Evolutionary conservation across 2,113 vertebrate species (phyloP), one percentile per base, ranked within the genome.

Genomic region (Conger conger): DNA sequence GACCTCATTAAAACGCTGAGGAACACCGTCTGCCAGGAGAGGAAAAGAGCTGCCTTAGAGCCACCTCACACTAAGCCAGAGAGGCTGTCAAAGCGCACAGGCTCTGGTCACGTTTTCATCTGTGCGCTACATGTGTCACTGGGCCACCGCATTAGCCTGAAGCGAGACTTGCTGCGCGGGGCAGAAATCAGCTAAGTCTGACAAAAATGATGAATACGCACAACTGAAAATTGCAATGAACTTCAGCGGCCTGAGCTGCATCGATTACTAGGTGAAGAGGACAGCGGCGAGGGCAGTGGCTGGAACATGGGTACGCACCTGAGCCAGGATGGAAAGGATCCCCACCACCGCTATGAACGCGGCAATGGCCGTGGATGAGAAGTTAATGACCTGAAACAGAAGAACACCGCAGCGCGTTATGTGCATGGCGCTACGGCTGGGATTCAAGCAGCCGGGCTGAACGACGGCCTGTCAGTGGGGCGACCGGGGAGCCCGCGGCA

Each of bases 291-390:
- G 37, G 45, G n/a, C 5, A 76, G 17, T 36, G 18, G 23, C 18
- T 33, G 3, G 16, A 35, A 17, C 16, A 68, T 87, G 53, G 3
- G 54, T 63, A 88, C 93, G 92, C 93, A 99, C 98, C 97, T 99
- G 98, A 80, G 97, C 98, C 87, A 97, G 78, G 88, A 99, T 98
- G 77, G 98, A 99, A 77, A 99, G 94, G 92, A 99, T 96, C 84
- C 98, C 98, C 85, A 99, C 96, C 87, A 97, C 96, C 80, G 97
- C 98, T 86, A 99, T 99, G 89, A 99, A 99, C 18, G 96, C 96
- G 0, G 96, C 96, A 76, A 99, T 97, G 86, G 95, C 97, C 36
- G 94, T 93, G n/a, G 97, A 95, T 89, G 96, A 97, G 93, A 99
- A 99, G 84, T 97, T 96, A 89, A 98, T 96, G 82, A 99, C 90